Evolutionary conservation across 2,888 invertebrate genomes (phyloP).

Genomic region (Chrysotoxum bicinctum): DNA sequence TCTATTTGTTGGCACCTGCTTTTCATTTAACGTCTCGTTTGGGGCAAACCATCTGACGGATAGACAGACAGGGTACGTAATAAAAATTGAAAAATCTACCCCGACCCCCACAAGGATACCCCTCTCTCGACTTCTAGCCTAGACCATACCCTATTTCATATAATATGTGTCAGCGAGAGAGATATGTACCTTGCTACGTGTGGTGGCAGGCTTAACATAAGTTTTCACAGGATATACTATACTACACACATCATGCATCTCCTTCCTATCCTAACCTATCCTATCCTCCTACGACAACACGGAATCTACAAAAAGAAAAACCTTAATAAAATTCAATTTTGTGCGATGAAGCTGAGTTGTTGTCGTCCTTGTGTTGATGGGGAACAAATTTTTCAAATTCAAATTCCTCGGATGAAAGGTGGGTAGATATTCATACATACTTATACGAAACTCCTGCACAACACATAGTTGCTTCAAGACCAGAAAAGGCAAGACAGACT

Average conservation of each 20-base stretch:
- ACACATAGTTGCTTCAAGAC: background rate
- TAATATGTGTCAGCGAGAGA: slow-evolving; percentile 13
- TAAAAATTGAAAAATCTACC: slow-evolving; percentile 57
- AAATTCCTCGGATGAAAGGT: slow-evolving; percentile 40
- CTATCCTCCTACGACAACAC: slow-evolving; percentile 27
- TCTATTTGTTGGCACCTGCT: slow-evolving; percentile 70
- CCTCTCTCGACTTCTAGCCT: background rate
- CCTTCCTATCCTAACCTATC: slow-evolving; percentile 6
- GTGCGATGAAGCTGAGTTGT: slow-evolving; percentile 54
- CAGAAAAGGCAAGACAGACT: slow-evolving; percentile 1
- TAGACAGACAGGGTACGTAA: slow-evolving; percentile 42
- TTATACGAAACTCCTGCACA: background rate
- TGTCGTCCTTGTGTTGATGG: slow-evolving; percentile 31
- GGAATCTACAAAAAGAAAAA: slow-evolving; percentile 14
- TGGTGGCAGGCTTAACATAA: slow-evolving; percentile 51
- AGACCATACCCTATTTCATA: background rate
- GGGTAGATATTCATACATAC: background rate
- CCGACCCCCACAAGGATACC: slow-evolving; percentile 58
- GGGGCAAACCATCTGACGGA: slow-evolving; percentile 51
- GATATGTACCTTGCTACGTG: slow-evolving; percentile 8
- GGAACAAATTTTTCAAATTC: slow-evolving; percentile 43
- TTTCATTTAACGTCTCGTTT: slow-evolving; percentile 55
- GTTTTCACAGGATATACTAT: slow-evolving; percentile 49
- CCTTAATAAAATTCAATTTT: slow-evolving; percentile 68
- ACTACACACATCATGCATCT: background rate